Percentiles rank a stretch among this genome's conserved stretches.
Conservation (phyloP, 2,797 vertebrate genomes). For the Neopelma chrysocephalum region DNA sequence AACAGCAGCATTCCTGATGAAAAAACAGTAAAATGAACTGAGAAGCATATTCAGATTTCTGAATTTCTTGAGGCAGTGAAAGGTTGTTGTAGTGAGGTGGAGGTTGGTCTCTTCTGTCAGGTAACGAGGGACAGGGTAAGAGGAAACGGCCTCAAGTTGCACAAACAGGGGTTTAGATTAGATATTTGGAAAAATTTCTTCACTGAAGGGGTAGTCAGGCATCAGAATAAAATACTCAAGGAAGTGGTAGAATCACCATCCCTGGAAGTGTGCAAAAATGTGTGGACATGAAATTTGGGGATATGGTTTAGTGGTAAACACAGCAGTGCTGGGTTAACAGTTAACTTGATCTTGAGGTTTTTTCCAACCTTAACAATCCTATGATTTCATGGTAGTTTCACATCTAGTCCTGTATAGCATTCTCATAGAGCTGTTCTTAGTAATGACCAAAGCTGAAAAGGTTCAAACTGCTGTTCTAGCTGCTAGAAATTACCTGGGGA, state of each 20-base stretch:
- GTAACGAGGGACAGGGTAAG: background rate
- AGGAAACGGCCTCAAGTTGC: background rate
- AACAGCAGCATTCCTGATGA: background rate
- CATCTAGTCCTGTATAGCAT: background rate
- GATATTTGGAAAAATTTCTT: background rate
- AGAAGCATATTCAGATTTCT: background rate
- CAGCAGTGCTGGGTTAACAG: background rate
- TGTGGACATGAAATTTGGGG: background rate
- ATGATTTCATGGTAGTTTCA: background rate
- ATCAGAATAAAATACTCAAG: background rate
- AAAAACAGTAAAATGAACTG: background rate
- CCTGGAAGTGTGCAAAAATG: background rate
- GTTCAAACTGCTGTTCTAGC: background rate
- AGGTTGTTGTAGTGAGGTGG: background rate
- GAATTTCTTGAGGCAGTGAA: background rate
- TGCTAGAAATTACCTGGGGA: background rate
- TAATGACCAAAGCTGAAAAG: background rate
- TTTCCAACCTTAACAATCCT: background rate
- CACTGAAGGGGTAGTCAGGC: background rate
- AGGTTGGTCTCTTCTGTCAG: background rate
- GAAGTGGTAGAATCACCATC: background rate
- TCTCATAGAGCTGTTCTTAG: background rate
- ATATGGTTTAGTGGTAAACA: background rate
- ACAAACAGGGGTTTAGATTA: fast-evolving
- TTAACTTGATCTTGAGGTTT: background rate